Evolutionary conservation across 2,888 invertebrate genomes (phyloP), one percentile per base, ranked within the genome.

Genomic region (Boloria selene): DNA sequence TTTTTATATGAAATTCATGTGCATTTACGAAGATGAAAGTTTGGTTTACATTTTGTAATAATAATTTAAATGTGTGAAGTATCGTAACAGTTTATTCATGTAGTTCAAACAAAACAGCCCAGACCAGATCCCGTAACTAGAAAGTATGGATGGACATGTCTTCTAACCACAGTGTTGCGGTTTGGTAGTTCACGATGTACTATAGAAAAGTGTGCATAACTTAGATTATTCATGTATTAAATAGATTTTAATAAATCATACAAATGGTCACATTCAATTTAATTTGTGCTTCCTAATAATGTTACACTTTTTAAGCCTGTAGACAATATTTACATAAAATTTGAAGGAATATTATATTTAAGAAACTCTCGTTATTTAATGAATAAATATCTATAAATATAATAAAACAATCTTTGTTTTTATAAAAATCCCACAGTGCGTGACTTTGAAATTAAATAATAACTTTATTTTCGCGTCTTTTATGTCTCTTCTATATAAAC

Each of bases 61-160:
- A 38, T 38, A 38, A 38, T 38, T 38, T 7, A 38, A 4, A 55
- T 22, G 53, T 38, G 53, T 53, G 31, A 38, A 53, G 53, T 44
- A 22, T 55, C 7, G 17, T 49, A 17, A 49, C 26, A 16, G 16
- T 31, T 59, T 38, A 31, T 59, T 17, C 26, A 17, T 50, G 31
- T 59, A 17, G 38, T 10, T 59, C 31, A 16, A 59, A 59, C 17
- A 31, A 50, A 59, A 49, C 59, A 38, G 59, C 31, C 47, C 38
- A 14, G 18, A 50, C 38, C 31, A 47, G 49, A 38, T 49, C 59
- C 59, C 49, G 59, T 49, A 50, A 59, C 49, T 49, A 59, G 59
- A 59, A 59, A 59, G 59, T 59, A 49, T 59, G 49, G 59, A 59
- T 59, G 59, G 49, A 59, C 59, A 59, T 59, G 49, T 59, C 59